Percentiles rank a stretch among this genome's conserved stretches.
These are phyloP conservation scores for Ellobium chinense DNA, from an alignment of 2,888 invertebrate genomes.

Conservation along the genomic window DNA sequence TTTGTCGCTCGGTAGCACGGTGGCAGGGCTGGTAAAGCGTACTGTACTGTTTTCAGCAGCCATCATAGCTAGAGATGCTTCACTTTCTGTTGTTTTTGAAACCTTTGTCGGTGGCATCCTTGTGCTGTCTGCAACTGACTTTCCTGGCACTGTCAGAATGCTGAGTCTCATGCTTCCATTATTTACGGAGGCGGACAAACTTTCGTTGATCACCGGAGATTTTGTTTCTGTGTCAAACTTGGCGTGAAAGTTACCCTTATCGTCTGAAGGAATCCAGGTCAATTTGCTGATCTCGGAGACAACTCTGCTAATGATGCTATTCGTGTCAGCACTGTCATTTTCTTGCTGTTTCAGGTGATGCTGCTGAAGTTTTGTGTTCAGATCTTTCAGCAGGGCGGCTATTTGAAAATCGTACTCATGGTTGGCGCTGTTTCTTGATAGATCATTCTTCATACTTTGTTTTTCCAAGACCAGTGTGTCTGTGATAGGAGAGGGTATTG, in stretches of 20 bases:
- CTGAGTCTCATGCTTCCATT: not conserved
- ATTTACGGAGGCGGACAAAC: too few species aligned
- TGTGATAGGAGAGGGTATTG: not conserved
- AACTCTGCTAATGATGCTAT: not conserved
- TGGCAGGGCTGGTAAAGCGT: too few species aligned
- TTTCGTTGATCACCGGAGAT: too few species aligned
- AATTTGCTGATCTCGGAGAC: conserved; percentile 5
- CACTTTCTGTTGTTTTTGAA: too few species aligned
- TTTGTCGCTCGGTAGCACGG: too few species aligned
- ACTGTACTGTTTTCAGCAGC: too few species aligned
- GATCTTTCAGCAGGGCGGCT: not conserved
- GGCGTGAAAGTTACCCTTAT: not conserved
- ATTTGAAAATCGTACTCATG: conserved; percentile 10
- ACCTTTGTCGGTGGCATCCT: not conserved
- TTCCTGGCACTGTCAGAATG: not conserved
- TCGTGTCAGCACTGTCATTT: not conserved
- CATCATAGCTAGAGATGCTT: too few species aligned
- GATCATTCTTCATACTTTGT: not conserved
- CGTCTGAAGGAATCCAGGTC: not conserved
- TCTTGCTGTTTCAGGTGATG: not conserved
- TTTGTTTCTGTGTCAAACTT: not conserved
- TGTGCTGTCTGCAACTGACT: not conserved
- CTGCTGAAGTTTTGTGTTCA: conserved; percentile 6
- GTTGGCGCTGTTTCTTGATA: too few species aligned
- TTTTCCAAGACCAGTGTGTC: not conserved